Evolutionary conservation across 2,113 vertebrate genomes (phyloP).

Genomic region (Ranitomeya variabilis): DNA sequence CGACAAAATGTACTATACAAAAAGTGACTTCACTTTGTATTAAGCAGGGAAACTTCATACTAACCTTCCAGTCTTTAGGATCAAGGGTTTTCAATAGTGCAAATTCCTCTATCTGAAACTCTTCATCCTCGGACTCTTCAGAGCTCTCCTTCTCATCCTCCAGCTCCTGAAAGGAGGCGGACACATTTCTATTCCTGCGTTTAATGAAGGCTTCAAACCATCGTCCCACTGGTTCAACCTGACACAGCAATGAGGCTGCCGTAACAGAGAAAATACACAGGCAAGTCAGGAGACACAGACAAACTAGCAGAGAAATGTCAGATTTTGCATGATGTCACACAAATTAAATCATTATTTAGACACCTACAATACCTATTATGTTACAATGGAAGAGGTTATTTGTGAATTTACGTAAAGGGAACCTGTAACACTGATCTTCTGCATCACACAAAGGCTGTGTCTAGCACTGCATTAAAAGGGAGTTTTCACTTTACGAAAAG

Average conservation of each 20-base stretch:
- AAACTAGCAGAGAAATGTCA: background rate
- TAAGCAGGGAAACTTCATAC: conserved; percentile 15
- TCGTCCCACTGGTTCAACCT: conserved; percentile 94
- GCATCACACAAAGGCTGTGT: too few species aligned
- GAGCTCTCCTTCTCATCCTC: conserved; percentile 94
- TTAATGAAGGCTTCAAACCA: conserved; percentile 97
- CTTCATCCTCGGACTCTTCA: conserved; percentile 94
- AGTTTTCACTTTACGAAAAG: too few species aligned
- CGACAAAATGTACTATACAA: too few species aligned
- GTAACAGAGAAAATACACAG: conserved; percentile 62
- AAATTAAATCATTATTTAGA: background rate
- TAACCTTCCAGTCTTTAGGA: conserved; percentile 98
- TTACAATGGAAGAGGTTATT: too few species aligned
- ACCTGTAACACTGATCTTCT: too few species aligned
- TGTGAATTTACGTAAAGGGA: too few species aligned
- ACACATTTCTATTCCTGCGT: conserved; percentile 90
- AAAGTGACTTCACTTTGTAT: too few species aligned
- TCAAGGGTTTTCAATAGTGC: conserved; percentile 94
- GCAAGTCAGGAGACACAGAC: background rate
- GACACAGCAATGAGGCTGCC: conserved; percentile 87
- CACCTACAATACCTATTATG: too few species aligned
- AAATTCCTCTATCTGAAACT: conserved; percentile 91
- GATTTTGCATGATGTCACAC: background rate
- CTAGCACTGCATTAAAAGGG: too few species aligned
- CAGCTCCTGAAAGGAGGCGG: conserved; percentile 95